These are phyloP conservation scores for Macrophya alboannulata DNA, from an alignment of 2,888 invertebrate genomes.

Conservation along the genomic window DNA sequence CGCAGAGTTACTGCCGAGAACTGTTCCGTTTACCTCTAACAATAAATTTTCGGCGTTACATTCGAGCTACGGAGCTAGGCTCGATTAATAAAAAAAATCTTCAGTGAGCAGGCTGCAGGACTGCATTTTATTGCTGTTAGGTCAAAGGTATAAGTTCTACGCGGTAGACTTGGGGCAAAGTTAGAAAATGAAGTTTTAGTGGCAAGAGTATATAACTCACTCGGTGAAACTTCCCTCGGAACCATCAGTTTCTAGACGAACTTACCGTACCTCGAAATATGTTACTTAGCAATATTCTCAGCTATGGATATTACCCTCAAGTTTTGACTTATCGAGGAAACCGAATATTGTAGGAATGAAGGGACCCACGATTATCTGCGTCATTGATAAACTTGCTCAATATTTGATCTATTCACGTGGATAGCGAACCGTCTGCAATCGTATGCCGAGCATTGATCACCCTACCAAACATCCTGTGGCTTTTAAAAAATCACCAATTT, in stretches of 20 bases:
- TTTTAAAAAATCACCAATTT: background rate
- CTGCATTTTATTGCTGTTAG: conserved; percentile 17
- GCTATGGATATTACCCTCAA: background rate
- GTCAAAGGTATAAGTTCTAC: background rate
- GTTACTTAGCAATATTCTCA: background rate
- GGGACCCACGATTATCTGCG: background rate
- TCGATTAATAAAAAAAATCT: conserved; percentile 42
- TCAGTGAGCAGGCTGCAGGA: background rate
- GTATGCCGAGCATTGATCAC: background rate
- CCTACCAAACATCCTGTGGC: background rate
- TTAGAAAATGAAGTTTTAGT: conserved; percentile 12
- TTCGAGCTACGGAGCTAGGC: background rate
- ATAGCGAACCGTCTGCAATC: background rate
- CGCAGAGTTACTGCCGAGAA: background rate
- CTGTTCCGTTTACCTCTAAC: background rate
- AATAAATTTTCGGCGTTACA: background rate
- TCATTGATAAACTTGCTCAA: background rate
- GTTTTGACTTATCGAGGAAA: conserved; percentile 5
- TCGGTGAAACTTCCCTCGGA: conserved; percentile 21
- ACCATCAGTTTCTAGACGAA: conserved; percentile 14
- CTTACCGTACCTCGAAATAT: background rate
- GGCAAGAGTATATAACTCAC: conserved; percentile 7
- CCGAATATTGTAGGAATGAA: background rate
- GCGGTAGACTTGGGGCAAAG: conserved; percentile 13
- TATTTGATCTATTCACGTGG: background rate